Base-by-base conservation (phyloP, 2,888 invertebrate genomes). In the Charanyca ferruginea region DNA sequence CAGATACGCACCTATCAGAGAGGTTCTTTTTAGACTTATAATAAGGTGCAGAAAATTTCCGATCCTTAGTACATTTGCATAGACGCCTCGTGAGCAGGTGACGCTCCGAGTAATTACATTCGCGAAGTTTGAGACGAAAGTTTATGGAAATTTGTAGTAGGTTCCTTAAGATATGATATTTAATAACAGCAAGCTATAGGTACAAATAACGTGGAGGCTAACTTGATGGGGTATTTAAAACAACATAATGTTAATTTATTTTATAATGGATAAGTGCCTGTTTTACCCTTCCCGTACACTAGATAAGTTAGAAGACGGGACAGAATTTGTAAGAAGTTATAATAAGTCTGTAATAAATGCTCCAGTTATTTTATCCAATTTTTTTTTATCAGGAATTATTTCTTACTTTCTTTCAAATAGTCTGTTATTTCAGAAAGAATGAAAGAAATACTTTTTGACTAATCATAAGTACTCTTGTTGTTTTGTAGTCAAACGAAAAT, bases 71-170 rank as follows among this genome's bases (percentile, higher is more conserved):
- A 84, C 84, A 93, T 94, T 94, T 93, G 93, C 94, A 94, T 94
- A 90, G 88, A 89, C 90, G 88, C 89, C 80, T 87, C 85, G 89
- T 87, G 88, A 91, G 89, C 94, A 94, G 94, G 94, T 94, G 94
- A 93, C 94, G 93, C 92, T 83, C 86, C 66, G 79, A 87, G 90
- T 94, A 94, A 95, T 94, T 93, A 93, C 90, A 92, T 92, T 93
- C 91, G 85, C 80, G 88, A 92, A 94, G 87, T 93, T 94, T 87
- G 80, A 79, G 84, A 84, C 76, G 85, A 87, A 91, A 92, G 88
- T 93, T 92, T 92, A 91, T 90, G 90, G 89, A 91, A 88, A 91
- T 91, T 89, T 87, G 84, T 83, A 85, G 83, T 85, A 74, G 81
- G 85, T 87, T 86, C 72, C 81, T 81, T 81, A 77, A 66, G 81